These are phyloP conservation scores for Melinopterus prodromus DNA, from an alignment of 2,888 invertebrate species.

Conservation along the genomic window DNA sequence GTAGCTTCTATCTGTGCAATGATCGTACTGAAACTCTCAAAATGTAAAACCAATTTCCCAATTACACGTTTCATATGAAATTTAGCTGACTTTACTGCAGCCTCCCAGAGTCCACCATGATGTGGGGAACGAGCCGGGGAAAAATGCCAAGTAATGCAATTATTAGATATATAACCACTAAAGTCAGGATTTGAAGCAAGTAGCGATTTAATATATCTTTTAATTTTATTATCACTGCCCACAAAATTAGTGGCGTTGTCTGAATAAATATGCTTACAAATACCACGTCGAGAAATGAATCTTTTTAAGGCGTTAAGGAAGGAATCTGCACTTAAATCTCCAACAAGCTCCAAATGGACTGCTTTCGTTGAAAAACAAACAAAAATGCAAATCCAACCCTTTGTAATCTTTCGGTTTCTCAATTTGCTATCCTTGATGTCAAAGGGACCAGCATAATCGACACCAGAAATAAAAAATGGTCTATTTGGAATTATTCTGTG, in stretches of 20 bases:
- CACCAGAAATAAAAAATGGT: slow-evolving; percentile 42
- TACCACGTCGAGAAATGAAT: slow-evolving; percentile 32
- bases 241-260: slow-evolving; percentile 36
- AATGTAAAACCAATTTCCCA: no score
- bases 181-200: no score
- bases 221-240: slow-evolving; percentile 5
- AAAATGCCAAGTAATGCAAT: no score
- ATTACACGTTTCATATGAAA: no score
- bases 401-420: slow-evolving; percentile 40
- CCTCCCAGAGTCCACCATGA: no score
- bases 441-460: slow-evolving; percentile 41
- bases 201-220: no score
- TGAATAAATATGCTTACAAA: slow-evolving; percentile 22
- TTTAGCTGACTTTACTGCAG: no score
- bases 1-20: slow-evolving; percentile 44
- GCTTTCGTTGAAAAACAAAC: slow-evolving; percentile 46
- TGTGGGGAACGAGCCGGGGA: no score
- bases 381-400: slow-evolving; percentile 46
- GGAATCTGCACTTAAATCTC: slow-evolving; percentile 24
- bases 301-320: slow-evolving; percentile 33
- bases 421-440: slow-evolving; percentile 33
- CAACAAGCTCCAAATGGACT: slow-evolving; percentile 40
- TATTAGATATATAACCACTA: no score
- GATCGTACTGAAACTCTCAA: no score
- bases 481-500: background rate